Evolutionary conservation across 1,140 invertebrate genomes (phyloP).

Genomic region (Lepeophtheirus salmonis): DNA sequence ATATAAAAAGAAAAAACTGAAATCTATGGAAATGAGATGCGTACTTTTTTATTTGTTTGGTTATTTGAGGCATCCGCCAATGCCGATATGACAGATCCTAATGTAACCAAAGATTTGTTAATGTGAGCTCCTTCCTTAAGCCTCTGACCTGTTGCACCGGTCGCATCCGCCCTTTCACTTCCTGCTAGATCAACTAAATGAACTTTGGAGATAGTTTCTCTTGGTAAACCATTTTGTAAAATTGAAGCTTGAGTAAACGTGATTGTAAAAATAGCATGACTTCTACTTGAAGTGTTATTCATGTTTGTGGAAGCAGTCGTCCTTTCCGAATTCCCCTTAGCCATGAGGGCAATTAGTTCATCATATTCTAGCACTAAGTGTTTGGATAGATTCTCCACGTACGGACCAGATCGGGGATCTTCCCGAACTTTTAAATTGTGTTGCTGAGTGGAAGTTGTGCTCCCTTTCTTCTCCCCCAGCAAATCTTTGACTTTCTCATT

Average conservation of each 20-base stretch:
- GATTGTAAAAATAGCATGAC: constrained; percentile 87
- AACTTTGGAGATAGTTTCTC: constrained; percentile 67
- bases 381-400: constrained; percentile 66
- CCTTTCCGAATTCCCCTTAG: constrained; percentile 20
- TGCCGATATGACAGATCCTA: constrained; percentile 76
- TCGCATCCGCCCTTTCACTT: constrained; percentile 66
- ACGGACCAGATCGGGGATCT: constrained; percentile 74
- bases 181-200: constrained; percentile 71
- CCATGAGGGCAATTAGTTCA: constrained; percentile 41
- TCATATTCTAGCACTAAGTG: constrained; percentile 66
- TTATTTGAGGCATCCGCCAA: constrained; percentile 48
- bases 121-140: constrained; percentile 56
- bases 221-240: constrained; percentile 58
- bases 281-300: constrained; percentile 44
- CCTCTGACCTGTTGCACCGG: constrained; percentile 57
- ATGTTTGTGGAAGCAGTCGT: constrained; percentile 36
- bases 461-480: constrained; percentile 40
- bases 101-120: constrained; percentile 73
- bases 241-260: constrained; percentile 68
- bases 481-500: constrained; percentile 76
- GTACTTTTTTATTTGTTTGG: constrained; percentile 27
- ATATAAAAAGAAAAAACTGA: neutral
- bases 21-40: constrained; percentile 2
- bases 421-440: constrained; percentile 45
- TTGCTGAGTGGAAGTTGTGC: constrained; percentile 28